Conservation (phyloP, 2,797 vertebrate genomes). For the Oreortyx pictus region DNA sequence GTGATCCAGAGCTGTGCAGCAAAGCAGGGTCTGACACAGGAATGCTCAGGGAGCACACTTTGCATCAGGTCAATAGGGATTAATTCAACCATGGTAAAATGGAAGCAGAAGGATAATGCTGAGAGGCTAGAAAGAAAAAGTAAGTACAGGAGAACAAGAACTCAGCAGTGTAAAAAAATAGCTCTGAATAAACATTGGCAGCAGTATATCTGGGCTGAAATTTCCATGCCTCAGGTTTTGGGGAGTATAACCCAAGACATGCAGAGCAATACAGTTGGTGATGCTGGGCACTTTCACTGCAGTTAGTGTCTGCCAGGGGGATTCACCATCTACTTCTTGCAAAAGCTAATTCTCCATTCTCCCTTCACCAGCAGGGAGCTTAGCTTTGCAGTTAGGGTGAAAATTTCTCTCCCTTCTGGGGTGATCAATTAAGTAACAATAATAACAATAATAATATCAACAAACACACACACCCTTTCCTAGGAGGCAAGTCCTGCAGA, state of each 20-base stretch:
- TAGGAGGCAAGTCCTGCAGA: not conserved
- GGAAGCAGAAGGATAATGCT: not conserved
- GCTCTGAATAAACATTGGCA: not conserved
- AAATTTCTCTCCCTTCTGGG: not conserved
- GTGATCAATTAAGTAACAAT: not conserved
- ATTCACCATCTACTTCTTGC: not conserved
- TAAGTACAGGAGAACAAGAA: not conserved
- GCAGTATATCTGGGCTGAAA: not conserved
- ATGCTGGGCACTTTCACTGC: not conserved
- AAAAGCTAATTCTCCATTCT: accelerated
- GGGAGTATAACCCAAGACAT: not conserved
- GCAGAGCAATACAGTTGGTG: accelerated
- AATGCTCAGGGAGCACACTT: not conserved
- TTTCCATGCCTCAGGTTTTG: not conserved
- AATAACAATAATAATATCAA: not conserved
- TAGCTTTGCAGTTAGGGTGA: not conserved
- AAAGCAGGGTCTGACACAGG: not conserved
- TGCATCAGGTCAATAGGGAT: not conserved
- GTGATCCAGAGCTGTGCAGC: not conserved
- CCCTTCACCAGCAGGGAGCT: not conserved
- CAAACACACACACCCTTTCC: accelerated
- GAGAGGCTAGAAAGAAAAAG: not conserved
- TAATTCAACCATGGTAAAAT: not conserved
- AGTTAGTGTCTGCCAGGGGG: accelerated
- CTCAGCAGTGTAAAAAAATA: not conserved